Percentiles rank a stretch among this genome's conserved stretches.
phyloP scores from a whole-genome alignment of 2,888 invertebrate genomes.

The Trypoxylon attenuatum region DNA sequence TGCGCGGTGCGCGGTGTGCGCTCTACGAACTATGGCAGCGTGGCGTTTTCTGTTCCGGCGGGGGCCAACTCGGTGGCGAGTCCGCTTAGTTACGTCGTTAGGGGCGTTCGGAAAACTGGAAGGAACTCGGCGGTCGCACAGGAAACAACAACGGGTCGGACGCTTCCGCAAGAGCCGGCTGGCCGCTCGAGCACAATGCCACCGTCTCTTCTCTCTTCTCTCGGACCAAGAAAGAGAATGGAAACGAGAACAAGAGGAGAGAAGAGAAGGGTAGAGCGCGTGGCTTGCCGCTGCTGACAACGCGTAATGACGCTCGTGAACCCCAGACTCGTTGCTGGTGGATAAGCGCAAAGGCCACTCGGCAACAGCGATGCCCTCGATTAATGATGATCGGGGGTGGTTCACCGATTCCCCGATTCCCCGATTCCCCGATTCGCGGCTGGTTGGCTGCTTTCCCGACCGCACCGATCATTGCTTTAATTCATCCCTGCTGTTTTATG shows the following conservation, averaged over 20 bases:
- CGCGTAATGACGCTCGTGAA: slow-evolving; percentile 25
- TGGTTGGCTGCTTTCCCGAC: background rate
- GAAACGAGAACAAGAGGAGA: too few species aligned
- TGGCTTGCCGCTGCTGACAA: slow-evolving; percentile 37
- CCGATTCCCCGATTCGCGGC: background rate
- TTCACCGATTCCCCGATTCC: too few species aligned
- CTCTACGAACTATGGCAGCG: background rate
- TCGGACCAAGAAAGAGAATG: too few species aligned
- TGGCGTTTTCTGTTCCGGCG: slow-evolving; percentile 19
- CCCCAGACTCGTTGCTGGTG: slow-evolving; percentile 11
- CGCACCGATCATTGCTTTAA: background rate
- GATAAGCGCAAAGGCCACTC: slow-evolving; percentile 38
- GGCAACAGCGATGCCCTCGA: slow-evolving; percentile 7
- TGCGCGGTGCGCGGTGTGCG: background rate
- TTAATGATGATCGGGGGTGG: background rate
- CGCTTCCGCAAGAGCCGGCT: slow-evolving; percentile 15
- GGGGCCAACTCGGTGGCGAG: slow-evolving; percentile 10
- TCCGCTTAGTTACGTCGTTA: slow-evolving; percentile 44
- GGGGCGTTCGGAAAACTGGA: slow-evolving; percentile 29
- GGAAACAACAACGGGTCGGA: slow-evolving; percentile 23
- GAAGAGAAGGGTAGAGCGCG: slow-evolving; percentile 16
- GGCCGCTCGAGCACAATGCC: slow-evolving; percentile 11
- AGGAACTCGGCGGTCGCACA: slow-evolving; percentile 16
- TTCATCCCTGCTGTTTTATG: too few species aligned
- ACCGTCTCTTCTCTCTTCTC: slow-evolving; percentile 2